A percentile compares a stretch with the other conserved stretches of the same genome.
Evolutionary conservation across 2,113 vertebrate species (phyloP).

Genomic region (Clarias macrocephalus): DNA sequence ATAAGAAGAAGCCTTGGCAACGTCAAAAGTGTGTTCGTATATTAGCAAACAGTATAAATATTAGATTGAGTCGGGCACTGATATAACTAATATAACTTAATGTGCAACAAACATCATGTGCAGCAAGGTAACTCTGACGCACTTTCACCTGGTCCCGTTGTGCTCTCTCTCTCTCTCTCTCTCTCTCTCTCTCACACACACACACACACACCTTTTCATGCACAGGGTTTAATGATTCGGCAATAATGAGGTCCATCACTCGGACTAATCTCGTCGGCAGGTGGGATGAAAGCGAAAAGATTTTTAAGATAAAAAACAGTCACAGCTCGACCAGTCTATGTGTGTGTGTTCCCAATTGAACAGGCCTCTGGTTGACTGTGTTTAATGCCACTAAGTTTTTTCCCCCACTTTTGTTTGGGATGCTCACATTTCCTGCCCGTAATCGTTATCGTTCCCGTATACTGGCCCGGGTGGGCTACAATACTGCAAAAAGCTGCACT

Average conservation of each 20-base stretch:
- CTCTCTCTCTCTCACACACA: constrained; percentile 4
- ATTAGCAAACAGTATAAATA: neutral
- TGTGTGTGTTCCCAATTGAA: constrained; percentile 59
- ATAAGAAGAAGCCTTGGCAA: neutral
- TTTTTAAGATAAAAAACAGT: constrained; percentile 62
- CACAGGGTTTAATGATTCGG: neutral
- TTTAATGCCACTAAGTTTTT: constrained; percentile 64
- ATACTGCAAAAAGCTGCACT: constrained; percentile 68
- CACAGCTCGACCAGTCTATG: neutral
- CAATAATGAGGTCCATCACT: constrained; percentile 17
- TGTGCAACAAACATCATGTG: neutral
- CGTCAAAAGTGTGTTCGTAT: neutral
- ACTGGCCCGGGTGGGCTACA: constrained; percentile 71
- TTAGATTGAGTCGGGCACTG: neutral
- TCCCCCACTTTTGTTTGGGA: constrained; percentile 69
- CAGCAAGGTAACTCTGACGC: neutral
- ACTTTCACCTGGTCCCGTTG: neutral
- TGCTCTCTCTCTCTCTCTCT: neutral
- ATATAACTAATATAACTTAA: neutral
- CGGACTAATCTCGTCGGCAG: constrained; percentile 20
- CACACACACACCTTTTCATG: neutral
- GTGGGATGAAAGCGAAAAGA: constrained; percentile 63
- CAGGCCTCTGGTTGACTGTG: constrained; percentile 66
- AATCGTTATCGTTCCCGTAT: constrained; percentile 70
- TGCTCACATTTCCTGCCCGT: constrained; percentile 75